A percentile compares a stretch with the other conserved stretches of the same genome.
These are phyloP conservation scores for Haliclystus octoradiatus DNA, from an alignment of 30 jellyfish, hydroid and myxozoan species.

Conservation along the genomic window DNA sequence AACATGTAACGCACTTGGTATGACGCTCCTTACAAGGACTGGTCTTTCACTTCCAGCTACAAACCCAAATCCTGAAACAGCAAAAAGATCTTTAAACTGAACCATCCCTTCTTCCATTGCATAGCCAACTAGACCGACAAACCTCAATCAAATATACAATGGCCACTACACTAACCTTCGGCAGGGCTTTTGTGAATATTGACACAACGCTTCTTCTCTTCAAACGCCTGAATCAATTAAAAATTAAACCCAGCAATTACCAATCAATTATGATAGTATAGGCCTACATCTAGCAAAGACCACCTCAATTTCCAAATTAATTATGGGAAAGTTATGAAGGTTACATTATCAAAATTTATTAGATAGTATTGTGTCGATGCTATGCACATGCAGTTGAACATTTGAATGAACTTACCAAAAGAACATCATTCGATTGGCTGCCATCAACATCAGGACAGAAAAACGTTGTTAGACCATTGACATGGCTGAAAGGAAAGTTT, in stretches of 20 bases:
- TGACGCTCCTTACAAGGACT: slow-evolving; percentile 45
- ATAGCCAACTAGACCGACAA: neutral
- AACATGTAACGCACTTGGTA: slow-evolving; percentile 13
- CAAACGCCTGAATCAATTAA: too few species aligned
- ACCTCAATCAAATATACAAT: too few species aligned
- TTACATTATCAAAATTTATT: too few species aligned
- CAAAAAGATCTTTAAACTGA: neutral
- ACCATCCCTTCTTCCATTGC: too few species aligned
- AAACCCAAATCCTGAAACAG: slow-evolving; percentile 46
- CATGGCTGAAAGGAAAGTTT: neutral
- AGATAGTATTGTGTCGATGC: too few species aligned
- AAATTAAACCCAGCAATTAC: too few species aligned
- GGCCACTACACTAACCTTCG: neutral
- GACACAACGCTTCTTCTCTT: neutral
- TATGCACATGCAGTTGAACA: too few species aligned
- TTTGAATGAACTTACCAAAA: neutral
- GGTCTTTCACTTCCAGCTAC: slow-evolving; percentile 78
- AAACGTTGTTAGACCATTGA: neutral
- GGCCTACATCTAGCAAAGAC: too few species aligned
- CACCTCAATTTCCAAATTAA: too few species aligned
- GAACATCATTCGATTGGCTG: neutral
- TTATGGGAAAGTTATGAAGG: too few species aligned
- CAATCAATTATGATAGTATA: too few species aligned
- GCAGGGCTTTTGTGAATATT: neutral
- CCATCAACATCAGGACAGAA: slow-evolving; percentile 1